phyloP scores from a whole-genome alignment of 2,888 invertebrate species.

The Hemicrepidius hirtus region DNA sequence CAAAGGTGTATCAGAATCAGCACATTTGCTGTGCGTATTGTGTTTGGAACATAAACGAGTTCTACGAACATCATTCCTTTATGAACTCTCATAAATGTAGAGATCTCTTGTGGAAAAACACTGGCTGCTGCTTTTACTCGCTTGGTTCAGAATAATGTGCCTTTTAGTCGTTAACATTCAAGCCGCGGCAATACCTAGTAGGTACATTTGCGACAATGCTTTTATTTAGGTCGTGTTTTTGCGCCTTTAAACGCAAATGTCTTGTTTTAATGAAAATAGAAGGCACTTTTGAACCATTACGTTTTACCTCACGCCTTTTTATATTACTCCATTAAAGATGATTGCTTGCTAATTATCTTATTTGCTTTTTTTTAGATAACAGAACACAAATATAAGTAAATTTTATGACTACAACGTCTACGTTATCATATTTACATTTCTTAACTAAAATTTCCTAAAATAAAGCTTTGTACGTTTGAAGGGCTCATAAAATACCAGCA shows the following conservation, averaged over 20 bases:
- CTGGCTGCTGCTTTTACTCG: constrained; percentile 43
- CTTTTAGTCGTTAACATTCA: constrained; percentile 46
- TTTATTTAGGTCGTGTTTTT: constrained; percentile 45
- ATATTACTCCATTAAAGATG: background rate
- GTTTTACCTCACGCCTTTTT: constrained; percentile 21
- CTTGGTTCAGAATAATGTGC: constrained; percentile 46
- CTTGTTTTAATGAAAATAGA: constrained; percentile 45
- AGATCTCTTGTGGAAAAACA: constrained; percentile 48
- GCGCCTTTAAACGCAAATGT: constrained; percentile 42
- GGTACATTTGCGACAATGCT: constrained; percentile 43
- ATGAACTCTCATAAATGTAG: constrained; percentile 39
- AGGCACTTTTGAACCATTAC: constrained; percentile 36
- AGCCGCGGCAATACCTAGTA: constrained; percentile 41
- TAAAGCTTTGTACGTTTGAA: too few species aligned
- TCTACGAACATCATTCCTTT: constrained; percentile 40
- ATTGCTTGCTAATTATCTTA: too few species aligned
- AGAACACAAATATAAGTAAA: too few species aligned
- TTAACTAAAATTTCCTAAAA: too few species aligned
- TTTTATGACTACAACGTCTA: too few species aligned
- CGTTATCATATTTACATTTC: too few species aligned
- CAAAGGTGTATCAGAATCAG: constrained; percentile 31
- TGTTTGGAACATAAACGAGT: constrained; percentile 30
- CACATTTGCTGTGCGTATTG: constrained; percentile 39
- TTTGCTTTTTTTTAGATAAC: too few species aligned
- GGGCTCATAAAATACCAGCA: too few species aligned